Conservation (phyloP, 2,888 invertebrate species). For the Philereme transversata region DNA sequence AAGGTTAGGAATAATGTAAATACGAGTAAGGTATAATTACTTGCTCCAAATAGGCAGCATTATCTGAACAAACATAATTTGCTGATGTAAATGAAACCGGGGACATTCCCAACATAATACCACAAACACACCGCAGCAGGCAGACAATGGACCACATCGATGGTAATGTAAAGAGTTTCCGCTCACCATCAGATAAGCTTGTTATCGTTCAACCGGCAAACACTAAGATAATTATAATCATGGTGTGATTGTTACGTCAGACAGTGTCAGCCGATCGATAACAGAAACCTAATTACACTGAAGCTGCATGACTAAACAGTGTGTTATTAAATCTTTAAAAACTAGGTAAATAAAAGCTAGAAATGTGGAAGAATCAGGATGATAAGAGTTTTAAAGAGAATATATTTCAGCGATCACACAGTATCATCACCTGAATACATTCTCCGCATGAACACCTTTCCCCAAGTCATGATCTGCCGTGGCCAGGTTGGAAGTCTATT, state of each 20-base stretch:
- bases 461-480: too few relatives aligned
- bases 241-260: slow-evolving; percentile 24
- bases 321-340: too few relatives aligned
- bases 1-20: too few relatives aligned
- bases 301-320: too few relatives aligned
- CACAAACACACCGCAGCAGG: slow-evolving; percentile 4
- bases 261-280: slow-evolving; percentile 17
- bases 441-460: too few relatives aligned
- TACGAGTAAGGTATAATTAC: too few relatives aligned
- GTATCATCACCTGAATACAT: too few relatives aligned
- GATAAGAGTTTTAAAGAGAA: too few relatives aligned
- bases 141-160: slow-evolving; percentile 36
- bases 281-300: neutral
- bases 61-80: slow-evolving; percentile 1
- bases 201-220: slow-evolving; percentile 32
- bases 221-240: slow-evolving; percentile 30
- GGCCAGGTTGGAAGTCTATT: too few relatives aligned
- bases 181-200: slow-evolving; percentile 34
- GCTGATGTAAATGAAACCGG: slow-evolving; percentile 8
- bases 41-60: neutral
- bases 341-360: too few relatives aligned
- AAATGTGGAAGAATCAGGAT: too few relatives aligned
- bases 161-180: slow-evolving; percentile 35
- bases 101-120: slow-evolving; percentile 14
- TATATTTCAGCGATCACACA: too few relatives aligned